phyloP scores from a whole-genome alignment of 2,888 invertebrate species.

The Corythucha ciliata region DNA sequence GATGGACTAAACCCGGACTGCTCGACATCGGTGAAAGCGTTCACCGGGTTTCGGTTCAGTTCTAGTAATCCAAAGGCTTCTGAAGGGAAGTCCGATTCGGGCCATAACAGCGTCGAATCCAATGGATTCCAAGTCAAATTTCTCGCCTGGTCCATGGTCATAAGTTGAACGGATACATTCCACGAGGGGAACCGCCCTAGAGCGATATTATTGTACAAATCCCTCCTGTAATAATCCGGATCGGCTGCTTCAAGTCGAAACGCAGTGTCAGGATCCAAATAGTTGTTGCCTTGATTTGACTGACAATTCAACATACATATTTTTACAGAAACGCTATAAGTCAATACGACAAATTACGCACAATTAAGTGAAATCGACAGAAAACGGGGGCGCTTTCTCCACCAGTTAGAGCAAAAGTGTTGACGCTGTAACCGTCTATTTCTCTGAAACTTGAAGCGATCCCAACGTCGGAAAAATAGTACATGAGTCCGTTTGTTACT shows the following conservation, averaged over 20 bases:
- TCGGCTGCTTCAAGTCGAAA: conserved; percentile 36
- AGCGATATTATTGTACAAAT: conserved; percentile 42
- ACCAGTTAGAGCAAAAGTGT: conserved; percentile 46
- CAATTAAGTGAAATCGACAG: conserved; percentile 86
- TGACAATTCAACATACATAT: conserved; percentile 3
- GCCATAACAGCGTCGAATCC: conserved; percentile 42
- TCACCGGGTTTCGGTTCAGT: conserved; percentile 45
- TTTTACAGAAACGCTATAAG: no score
- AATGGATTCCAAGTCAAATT: conserved; percentile 43
- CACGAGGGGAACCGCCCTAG: conserved; percentile 42
- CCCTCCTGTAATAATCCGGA: conserved; percentile 41
- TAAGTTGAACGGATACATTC: conserved; percentile 43
- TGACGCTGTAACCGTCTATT: conserved; percentile 50
- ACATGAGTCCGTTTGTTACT: conserved; percentile 43
- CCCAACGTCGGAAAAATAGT: conserved; percentile 49
- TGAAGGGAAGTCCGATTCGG: not conserved
- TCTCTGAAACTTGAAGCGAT: conserved; percentile 48
- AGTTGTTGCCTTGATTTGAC: conserved; percentile 44
- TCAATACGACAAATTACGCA: conserved; percentile 35
- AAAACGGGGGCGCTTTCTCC: no score
- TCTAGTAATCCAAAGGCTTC: conserved; percentile 42
- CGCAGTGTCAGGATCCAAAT: conserved; percentile 40
- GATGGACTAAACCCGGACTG: conserved; percentile 45
- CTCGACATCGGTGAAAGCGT: conserved; percentile 47
- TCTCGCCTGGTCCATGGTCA: conserved; percentile 42